These are phyloP conservation scores for Sarcophaga rosellei DNA, from an alignment of 2,888 invertebrate species.

Conservation along the genomic window DNA sequence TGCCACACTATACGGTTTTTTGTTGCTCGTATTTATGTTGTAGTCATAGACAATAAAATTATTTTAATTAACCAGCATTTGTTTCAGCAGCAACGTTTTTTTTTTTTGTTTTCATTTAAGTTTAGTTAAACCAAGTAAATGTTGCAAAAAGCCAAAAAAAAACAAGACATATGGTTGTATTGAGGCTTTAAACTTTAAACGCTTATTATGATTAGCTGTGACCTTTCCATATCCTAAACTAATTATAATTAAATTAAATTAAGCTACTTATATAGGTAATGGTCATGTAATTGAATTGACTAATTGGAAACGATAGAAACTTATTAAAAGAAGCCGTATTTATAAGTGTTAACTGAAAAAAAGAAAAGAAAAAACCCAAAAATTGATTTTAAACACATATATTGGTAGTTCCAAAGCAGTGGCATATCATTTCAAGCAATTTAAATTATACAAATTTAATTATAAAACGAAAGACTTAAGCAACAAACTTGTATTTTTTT, in stretches of 20 bases:
- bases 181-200: neutral
- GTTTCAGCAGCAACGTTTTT: slow-evolving; percentile 33
- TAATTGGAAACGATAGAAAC: neutral
- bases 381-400: neutral
- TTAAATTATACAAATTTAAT: neutral
- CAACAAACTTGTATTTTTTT: neutral
- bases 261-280: neutral
- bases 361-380: no score
- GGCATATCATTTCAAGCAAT: no score
- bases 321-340: no score
- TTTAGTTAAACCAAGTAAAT: neutral
- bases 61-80: slow-evolving; percentile 53
- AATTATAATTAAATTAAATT: slow-evolving; percentile 14
- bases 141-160: no score
- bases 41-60: slow-evolving; percentile 45
- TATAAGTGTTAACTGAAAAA: neutral
- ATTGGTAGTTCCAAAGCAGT: no score
- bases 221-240: slow-evolving; percentile 39
- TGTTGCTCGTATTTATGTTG: slow-evolving; percentile 13
- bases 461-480: neutral
- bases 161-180: no score
- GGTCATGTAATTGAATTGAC: slow-evolving; percentile 6
- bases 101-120: slow-evolving; percentile 2
- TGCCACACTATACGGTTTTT: neutral
- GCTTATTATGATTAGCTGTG: neutral